phyloP scores from a whole-genome alignment of 2,113 vertebrate species.

The Tetraodon nigroviridis region DNA sequence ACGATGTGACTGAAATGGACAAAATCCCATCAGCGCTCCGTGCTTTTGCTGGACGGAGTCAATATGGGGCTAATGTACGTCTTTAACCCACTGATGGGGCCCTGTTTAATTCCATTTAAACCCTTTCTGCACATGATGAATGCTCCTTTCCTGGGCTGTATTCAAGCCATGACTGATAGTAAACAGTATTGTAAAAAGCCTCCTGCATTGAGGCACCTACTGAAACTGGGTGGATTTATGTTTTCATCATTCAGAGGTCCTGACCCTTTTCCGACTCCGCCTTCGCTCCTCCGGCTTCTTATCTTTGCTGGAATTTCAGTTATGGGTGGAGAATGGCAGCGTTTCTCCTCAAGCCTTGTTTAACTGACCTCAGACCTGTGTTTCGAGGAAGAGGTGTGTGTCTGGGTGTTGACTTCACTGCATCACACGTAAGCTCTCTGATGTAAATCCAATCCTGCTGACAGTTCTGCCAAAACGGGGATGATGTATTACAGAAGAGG shows the following conservation, averaged over 20 bases:
- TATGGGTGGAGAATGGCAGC: constrained; percentile 2
- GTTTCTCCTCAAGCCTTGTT: constrained; percentile 18
- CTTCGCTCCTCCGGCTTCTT: constrained; percentile 20
- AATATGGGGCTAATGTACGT: constrained; percentile 57
- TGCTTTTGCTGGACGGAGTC: constrained; percentile 24
- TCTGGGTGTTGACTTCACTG: constrained; percentile 38
- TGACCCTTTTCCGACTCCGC: constrained; percentile 31
- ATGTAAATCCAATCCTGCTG: constrained; percentile 61
- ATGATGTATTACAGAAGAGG: constrained; percentile 48
- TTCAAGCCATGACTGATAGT: constrained; percentile 27
- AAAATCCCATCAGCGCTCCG: neutral
- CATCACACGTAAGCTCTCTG: constrained; percentile 38
- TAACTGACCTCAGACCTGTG: constrained; percentile 44
- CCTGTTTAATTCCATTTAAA: constrained; percentile 52
- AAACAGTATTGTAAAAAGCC: constrained; percentile 33
- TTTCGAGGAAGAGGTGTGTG: constrained; percentile 31
- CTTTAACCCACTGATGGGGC: constrained; percentile 62
- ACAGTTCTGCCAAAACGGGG: constrained; percentile 45
- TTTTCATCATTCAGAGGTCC: constrained; percentile 41
- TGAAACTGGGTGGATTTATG: constrained; percentile 40
- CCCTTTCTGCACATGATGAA: constrained; percentile 42
- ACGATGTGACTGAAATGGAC: constrained; percentile 29
- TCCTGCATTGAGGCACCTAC: constrained; percentile 26
- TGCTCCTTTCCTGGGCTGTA: constrained; percentile 31
- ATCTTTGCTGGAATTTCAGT: neutral